Conservation (phyloP, 1,140 invertebrate species). For the Diachasma alloeum region DNA sequence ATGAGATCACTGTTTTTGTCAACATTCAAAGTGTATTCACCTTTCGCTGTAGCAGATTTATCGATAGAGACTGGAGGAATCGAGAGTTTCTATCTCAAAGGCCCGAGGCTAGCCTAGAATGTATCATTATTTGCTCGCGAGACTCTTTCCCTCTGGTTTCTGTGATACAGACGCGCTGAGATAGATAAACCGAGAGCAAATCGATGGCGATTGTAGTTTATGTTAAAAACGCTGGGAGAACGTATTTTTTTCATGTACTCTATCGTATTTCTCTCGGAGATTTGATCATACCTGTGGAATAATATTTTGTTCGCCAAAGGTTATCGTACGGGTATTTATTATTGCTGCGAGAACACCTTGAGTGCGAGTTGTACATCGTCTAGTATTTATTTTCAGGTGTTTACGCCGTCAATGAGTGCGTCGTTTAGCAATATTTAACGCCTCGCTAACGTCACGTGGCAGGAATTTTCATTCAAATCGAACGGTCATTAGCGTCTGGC, state of each 20-base stretch:
- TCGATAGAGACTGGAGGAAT: neutral
- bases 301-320: neutral
- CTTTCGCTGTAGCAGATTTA: neutral
- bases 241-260: neutral
- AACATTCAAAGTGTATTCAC: neutral
- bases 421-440: neutral
- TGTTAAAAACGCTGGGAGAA: neutral
- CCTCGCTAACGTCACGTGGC: neutral
- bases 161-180: neutral
- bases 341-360: neutral
- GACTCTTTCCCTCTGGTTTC: neutral
- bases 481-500: neutral
- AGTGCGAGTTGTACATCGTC: neutral
- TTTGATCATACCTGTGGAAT: neutral
- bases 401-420: neutral
- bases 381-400: neutral
- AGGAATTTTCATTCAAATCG: neutral
- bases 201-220: neutral
- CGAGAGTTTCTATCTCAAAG: neutral
- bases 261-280: neutral
- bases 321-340: neutral
- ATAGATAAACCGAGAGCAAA: neutral
- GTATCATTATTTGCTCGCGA: neutral
- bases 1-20: neutral
- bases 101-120: neutral